Evolutionary conservation across 1,140 invertebrate genomes (phyloP), one percentile per base, ranked within the genome.

Genomic region (Saxidomus purpurata): DNA sequence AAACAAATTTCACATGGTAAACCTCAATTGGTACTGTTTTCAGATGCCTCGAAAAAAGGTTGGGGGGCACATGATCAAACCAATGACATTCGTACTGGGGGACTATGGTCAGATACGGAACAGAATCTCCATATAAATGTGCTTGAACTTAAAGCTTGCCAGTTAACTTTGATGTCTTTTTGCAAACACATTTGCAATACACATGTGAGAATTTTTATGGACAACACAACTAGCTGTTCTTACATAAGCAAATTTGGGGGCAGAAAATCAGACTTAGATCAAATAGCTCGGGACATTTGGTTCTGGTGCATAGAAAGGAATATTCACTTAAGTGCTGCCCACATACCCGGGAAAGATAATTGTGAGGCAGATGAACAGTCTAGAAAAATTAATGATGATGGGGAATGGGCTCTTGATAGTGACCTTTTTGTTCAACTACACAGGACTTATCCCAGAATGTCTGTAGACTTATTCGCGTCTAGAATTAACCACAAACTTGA

Each of bases 391-490:
- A n/a, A n/a, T n/a, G 55, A 67, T 38, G 19, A 83, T 25, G 43
- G 9, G 6, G 55, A 83, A 83, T 83, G 80, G 80, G 13, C 25
- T 3, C 19, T 83, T 15, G 25, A 40, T 38, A 22, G 8, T 6
- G 17, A 67, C 2, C 9, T 67, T 22, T 38, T 67, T 47, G 40
- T 25, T n/a, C 22, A 67, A 67, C 38, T 63, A 43, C 25, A 8
- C 3, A 40, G n/a, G 1, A 0, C n/a, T 13, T 83, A 25, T 0
- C 28, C 11, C 17, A 1, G 40, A 8, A 31, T 25, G 0, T 36
- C 17, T n/a, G 31, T 83, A 22, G 80, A 83, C 31, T 13, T 83
- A 17, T 83, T 83, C 40, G 80, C 80, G 36, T 36, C 25, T 36
- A 13, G 67, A 25, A 9, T 49, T 55, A 74, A 74, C 19, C 15